phyloP scores from a whole-genome alignment of 2,888 invertebrate genomes.

The Macrophya annulata region DNA sequence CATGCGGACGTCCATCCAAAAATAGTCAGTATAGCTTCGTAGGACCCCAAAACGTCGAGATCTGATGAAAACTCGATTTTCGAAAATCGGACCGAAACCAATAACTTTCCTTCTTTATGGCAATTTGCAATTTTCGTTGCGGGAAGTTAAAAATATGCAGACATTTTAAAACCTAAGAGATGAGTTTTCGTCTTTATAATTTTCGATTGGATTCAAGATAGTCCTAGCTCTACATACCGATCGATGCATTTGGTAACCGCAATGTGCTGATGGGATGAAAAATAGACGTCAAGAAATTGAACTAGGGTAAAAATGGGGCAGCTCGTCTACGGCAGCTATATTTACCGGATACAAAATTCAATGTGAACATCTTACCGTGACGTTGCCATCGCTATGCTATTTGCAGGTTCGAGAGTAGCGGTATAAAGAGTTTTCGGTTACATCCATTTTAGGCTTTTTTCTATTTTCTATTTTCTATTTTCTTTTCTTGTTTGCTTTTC shows the following conservation, averaged over 20 bases:
- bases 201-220: background rate
- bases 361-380: background rate
- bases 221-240: background rate
- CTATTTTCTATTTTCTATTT: background rate
- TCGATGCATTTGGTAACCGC: background rate
- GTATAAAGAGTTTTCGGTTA: conserved; percentile 16
- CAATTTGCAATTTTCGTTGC: too few species aligned
- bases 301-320: background rate
- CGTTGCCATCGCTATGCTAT: background rate
- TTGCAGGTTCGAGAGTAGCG: background rate
- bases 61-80: too few species aligned
- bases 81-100: too few species aligned
- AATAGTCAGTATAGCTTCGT: too few species aligned
- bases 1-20: too few species aligned
- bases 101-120: too few species aligned
- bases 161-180: too few species aligned
- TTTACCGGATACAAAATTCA: conserved; percentile 36
- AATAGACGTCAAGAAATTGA: conserved; percentile 46
- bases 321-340: background rate
- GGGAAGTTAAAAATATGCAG: too few species aligned
- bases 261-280: conserved; percentile 4
- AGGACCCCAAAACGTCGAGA: too few species aligned
- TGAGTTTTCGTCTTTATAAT: background rate
- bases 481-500: background rate
- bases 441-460: background rate